Conservation (phyloP, 35 echinoderm and acorn worm genomes). For the Ptychodera flava region DNA sequence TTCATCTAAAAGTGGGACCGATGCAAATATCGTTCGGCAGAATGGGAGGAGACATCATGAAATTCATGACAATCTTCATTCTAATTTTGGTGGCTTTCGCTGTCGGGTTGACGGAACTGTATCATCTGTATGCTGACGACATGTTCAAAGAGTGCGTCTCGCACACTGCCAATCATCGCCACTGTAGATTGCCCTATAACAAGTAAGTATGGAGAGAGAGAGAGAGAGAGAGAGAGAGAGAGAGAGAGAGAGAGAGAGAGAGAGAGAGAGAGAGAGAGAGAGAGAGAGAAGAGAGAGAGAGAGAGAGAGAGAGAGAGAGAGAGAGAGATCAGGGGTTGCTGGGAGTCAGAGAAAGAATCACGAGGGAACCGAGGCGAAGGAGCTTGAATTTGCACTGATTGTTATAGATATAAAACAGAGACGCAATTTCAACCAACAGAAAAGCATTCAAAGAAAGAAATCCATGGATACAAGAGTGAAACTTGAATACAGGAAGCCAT, state of each 20-base stretch:
- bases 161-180: not conserved
- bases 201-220: conserved; percentile 1
- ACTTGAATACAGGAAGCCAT: too few species aligned
- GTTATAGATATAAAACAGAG: too few species aligned
- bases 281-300: not conserved
- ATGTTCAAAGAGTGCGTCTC: not conserved
- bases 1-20: not conserved
- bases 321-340: not conserved
- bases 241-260: not conserved
- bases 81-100: not conserved
- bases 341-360: not conserved
- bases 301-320: not conserved
- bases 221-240: not conserved
- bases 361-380: too few species aligned
- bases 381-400: too few species aligned
- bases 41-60: not conserved
- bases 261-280: not conserved
- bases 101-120: not conserved
- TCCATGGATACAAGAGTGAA: too few species aligned
- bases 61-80: not conserved
- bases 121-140: not conserved
- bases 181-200: not conserved
- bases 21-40: not conserved
- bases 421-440: too few species aligned
- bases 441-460: too few species aligned